A percentile compares a stretch with the other conserved stretches of the same genome.
phyloP scores from a whole-genome alignment of 1,140 invertebrate genomes.

The Macrosteles quadrilineatus region DNA sequence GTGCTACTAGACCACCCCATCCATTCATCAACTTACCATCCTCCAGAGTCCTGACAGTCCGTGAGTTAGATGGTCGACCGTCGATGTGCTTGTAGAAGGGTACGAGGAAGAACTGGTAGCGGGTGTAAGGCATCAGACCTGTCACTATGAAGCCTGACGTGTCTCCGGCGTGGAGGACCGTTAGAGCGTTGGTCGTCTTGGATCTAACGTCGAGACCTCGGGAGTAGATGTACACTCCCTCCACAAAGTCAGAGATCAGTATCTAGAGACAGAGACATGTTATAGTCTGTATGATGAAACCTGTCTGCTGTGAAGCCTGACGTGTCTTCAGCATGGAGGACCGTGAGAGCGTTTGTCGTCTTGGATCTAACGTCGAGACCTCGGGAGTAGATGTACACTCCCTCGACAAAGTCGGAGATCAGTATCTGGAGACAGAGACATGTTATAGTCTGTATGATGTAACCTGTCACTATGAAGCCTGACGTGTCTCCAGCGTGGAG shows the following conservation, averaged over 20 bases:
- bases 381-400: no score
- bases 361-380: no score
- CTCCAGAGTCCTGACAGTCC: conserved; percentile 67
- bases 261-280: conserved; percentile 58
- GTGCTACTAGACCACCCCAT: no score
- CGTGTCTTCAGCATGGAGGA: no score
- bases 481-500: conserved; percentile 69
- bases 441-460: no score
- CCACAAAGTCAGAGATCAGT: conserved; percentile 68
- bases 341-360: no score
- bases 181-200: conserved; percentile 70
- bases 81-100: conserved; percentile 77
- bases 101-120: conserved; percentile 77
- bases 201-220: conserved; percentile 54
- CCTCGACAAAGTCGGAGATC: no score
- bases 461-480: conserved; percentile 69
- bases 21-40: conserved; percentile 76
- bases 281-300: no score
- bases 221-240: conserved; percentile 60
- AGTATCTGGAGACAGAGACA: no score
- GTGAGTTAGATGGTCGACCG: conserved; percentile 75
- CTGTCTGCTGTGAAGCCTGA: no score
- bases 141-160: conserved; percentile 70
- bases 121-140: conserved; percentile 67
- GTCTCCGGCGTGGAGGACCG: conserved; percentile 70